Evolutionary conservation across 2,888 invertebrate genomes (phyloP).

Genomic region (Exocentrus adspersus): DNA sequence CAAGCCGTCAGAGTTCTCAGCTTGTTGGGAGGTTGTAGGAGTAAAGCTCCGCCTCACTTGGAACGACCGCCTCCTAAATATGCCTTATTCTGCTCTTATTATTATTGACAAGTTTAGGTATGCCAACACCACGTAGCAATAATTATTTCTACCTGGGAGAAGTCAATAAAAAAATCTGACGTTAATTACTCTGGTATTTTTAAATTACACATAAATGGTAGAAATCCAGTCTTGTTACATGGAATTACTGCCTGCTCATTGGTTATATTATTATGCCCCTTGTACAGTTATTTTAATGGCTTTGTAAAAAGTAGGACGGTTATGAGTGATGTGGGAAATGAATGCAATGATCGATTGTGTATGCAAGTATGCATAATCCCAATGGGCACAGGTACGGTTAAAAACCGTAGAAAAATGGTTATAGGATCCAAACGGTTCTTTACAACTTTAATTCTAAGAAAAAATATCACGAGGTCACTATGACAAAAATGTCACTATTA

Average conservation of each 20-base stretch:
- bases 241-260: conserved; percentile 1
- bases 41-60: conserved; percentile 20
- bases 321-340: conserved; percentile 2
- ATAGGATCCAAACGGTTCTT: too few species aligned
- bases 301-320: conserved; percentile 13
- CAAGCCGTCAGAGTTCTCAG: conserved; percentile 16
- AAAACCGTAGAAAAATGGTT: too few species aligned
- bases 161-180: conserved; percentile 23
- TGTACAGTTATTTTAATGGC: conserved; percentile 4
- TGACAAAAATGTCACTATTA: too few species aligned
- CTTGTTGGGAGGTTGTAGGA: conserved; percentile 23
- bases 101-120: conserved; percentile 24
- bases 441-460: too few species aligned
- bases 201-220: conserved; percentile 19
- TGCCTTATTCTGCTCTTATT: conserved; percentile 13
- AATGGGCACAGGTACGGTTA: too few species aligned
- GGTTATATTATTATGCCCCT: conserved; percentile 11
- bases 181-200: conserved; percentile 19
- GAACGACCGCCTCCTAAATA: conserved; percentile 22
- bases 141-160: conserved; percentile 18
- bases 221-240: conserved; percentile 10
- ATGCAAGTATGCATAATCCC: too few species aligned
- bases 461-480: too few species aligned
- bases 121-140: conserved; percentile 20
- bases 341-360: too few species aligned